Conservation (phyloP, 2,113 vertebrate genomes). For the Notechis scutatus region DNA sequence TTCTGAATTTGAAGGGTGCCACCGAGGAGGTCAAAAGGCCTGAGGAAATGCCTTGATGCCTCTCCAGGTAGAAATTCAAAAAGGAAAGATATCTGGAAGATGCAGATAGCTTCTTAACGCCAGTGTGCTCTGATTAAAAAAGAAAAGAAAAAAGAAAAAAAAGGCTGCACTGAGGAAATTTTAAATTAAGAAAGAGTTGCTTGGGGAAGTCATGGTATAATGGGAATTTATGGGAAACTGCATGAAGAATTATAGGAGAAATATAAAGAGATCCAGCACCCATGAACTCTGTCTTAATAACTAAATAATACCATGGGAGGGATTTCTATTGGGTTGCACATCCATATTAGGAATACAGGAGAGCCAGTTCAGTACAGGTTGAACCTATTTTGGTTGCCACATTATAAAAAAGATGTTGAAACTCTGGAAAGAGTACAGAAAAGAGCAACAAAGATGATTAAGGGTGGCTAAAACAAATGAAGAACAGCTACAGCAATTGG, state of each 20-base stretch:
- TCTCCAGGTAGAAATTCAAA: not conserved
- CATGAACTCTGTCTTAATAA: not conserved
- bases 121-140: not conserved
- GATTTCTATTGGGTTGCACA: not conserved
- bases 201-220: not conserved
- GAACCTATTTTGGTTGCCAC: not conserved
- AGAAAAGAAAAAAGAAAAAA: not conserved
- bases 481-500: not conserved
- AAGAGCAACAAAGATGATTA: not conserved
- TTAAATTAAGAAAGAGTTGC: not conserved
- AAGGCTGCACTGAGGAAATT: not conserved
- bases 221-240: not conserved
- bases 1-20: not conserved
- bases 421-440: not conserved
- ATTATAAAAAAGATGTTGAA: not conserved
- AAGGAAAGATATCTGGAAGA: not conserved
- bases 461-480: not conserved
- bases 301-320: not conserved
- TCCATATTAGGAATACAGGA: not conserved
- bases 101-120: not conserved
- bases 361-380: not conserved
- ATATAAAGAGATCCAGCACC: not conserved
- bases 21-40: not conserved
- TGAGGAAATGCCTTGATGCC: not conserved
- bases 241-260: not conserved